phyloP scores from a whole-genome alignment of 2,888 invertebrate species.

The Aromia moschata region DNA sequence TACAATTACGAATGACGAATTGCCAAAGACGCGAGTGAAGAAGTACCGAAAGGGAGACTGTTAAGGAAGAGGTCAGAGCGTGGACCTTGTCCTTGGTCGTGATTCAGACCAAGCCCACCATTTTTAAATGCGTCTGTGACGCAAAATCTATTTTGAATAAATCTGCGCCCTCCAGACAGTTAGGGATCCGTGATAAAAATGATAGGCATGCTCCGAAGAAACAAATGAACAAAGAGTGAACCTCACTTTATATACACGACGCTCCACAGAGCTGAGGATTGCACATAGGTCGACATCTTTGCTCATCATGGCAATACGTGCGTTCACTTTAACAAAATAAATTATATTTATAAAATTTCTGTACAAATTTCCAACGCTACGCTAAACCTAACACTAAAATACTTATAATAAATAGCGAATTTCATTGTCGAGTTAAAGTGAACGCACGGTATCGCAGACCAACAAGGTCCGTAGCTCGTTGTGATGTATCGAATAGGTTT shows the following conservation, averaged over 20 bases:
- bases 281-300: constrained; percentile 31
- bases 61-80: too few species aligned
- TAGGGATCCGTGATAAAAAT: not conserved
- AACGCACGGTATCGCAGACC: not conserved
- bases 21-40: too few species aligned
- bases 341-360: constrained; percentile 14
- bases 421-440: constrained; percentile 10
- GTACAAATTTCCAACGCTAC: constrained; percentile 15
- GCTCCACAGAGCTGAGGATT: constrained; percentile 21
- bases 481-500: not conserved
- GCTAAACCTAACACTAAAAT: constrained; percentile 5
- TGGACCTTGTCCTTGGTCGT: too few species aligned
- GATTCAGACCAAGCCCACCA: too few species aligned
- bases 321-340: constrained; percentile 14
- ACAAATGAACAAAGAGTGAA: constrained; percentile 26
- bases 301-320: constrained; percentile 17
- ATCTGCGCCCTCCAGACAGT: not conserved
- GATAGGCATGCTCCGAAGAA: not conserved
- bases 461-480: not conserved
- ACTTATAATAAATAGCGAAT: constrained; percentile 13
- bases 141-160: not conserved
- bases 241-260: constrained; percentile 32
- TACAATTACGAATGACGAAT: too few species aligned
- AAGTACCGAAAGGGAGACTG: too few species aligned
- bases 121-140: too few species aligned